Base-by-base conservation (phyloP, 92 coral and sea anemone species). In the Porites divaricata region DNA sequence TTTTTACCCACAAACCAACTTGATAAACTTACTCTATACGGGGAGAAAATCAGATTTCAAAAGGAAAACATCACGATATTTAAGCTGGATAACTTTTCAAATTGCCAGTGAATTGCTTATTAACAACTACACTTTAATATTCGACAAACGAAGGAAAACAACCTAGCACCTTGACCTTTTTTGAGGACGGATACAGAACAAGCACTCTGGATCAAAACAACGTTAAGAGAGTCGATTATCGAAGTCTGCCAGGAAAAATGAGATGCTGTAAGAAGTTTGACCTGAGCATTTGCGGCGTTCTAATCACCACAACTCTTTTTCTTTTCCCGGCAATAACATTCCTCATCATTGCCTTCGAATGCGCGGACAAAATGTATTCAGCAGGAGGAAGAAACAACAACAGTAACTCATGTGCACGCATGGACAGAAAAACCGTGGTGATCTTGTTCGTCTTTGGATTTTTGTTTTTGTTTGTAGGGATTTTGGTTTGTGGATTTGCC, bases 391-490 rank as follows among this genome's bases (percentile, higher is more conserved):
- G 45, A 6, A 35, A 35, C 7, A 51, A 53, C 35, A 67, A 82
- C 5, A 45, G 68, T 20, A 86, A 63, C 26, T 57, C 90, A 2
- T 86, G 93, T 50, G 63, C 25, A 26, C 62, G 62, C 45, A 70
- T 90, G 62, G 93, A 90, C 72, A 9, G 24, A 1, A 59, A 79
- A 71, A 90, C 93, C 8, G 77, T 81, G 16, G 71, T 58, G n/a
- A 86, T 86, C 16, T 61, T 90, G 35, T 67, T 90, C 35, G 80
- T 77, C 21, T 90, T 90, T 75, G 93, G 93, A 10, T 81, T 86
- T 63, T 63, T 90, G 56, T 90, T 86, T 35, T 53, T 90, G 81
- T 12, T 81, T 64, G 88, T 81, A n/a, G 93, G 93, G 3, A 25
- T 90, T 28, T 22, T 86, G 26, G 93, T 90, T 5, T 76, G 90